A percentile compares a stretch with the other conserved stretches of the same genome.
These are phyloP conservation scores for Podocnemis expansa DNA, from an alignment of 2,113 vertebrate genomes.

Conservation along the genomic window DNA sequence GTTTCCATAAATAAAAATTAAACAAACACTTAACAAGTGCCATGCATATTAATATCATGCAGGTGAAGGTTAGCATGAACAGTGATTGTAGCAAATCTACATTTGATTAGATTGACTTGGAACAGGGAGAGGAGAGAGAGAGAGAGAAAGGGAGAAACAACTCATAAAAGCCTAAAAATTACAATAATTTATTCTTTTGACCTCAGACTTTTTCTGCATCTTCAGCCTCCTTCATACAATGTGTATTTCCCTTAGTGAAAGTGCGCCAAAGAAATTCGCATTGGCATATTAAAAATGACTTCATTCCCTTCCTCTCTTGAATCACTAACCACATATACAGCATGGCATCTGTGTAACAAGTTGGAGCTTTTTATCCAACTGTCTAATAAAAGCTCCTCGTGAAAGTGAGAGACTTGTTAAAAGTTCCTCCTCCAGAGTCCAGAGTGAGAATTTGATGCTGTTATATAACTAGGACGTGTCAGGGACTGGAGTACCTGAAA, in stretches of 20 bases:
- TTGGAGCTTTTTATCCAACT: not conserved
- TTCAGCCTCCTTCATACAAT: not conserved
- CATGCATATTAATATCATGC: constrained; percentile 76
- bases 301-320: rapidly evolving
- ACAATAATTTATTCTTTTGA: constrained; percentile 57
- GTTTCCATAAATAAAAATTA: constrained; percentile 78
- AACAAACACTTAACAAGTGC: constrained; percentile 65
- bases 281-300: not conserved
- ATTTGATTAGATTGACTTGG: constrained; percentile 68
- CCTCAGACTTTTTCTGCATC: constrained; percentile 51
- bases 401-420: rapidly evolving
- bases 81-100: constrained; percentile 62
- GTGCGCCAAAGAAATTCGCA: not conserved
- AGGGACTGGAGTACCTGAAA: not conserved
- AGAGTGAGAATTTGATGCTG: rapidly evolving
- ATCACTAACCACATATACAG: rapidly evolving
- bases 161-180: constrained; percentile 43
- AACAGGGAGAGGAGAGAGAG: not conserved
- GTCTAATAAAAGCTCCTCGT: not conserved
- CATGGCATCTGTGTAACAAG: rapidly evolving
- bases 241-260: not conserved
- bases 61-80: constrained; percentile 73
- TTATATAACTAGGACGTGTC: not conserved
- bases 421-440: not conserved
- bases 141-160: constrained; percentile 31